These are phyloP conservation scores for Lepisosteus oculatus DNA, from an alignment of 2,113 vertebrate species.

Conservation along the genomic window DNA sequence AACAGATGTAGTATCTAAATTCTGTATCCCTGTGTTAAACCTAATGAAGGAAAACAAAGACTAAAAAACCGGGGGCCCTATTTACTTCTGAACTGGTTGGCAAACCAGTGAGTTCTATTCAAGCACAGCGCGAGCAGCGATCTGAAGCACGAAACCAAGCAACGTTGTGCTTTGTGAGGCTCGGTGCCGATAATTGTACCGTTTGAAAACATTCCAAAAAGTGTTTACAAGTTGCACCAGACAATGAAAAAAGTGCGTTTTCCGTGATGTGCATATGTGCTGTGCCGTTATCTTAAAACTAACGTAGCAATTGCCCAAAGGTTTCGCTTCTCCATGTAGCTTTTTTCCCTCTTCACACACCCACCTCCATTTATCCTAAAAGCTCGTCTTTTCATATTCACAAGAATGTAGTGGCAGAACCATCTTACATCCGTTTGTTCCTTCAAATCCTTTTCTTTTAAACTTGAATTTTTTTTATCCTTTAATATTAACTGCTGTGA, in stretches of 20 bases:
- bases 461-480: slow-evolving; percentile 61
- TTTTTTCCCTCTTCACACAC: not conserved
- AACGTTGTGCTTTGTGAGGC: not conserved
- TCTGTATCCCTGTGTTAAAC: too few relatives aligned
- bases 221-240: slow-evolving; percentile 55
- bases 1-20: too few relatives aligned
- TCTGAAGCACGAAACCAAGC: too few relatives aligned
- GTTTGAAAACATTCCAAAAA: slow-evolving; percentile 42
- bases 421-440: slow-evolving; percentile 11
- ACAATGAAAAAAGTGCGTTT: slow-evolving; percentile 39
- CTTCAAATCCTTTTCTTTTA: slow-evolving; percentile 62
- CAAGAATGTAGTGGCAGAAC: slow-evolving; percentile 11
- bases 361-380: not conserved
- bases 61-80: too few relatives aligned
- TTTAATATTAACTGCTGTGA: slow-evolving; percentile 59
- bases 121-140: too few relatives aligned
- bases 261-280: slow-evolving; percentile 7
- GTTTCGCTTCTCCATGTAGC: not conserved
- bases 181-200: slow-evolving; percentile 8
- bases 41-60: too few relatives aligned
- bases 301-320: not conserved
- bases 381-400: slow-evolving; percentile 20
- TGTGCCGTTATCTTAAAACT: not conserved
- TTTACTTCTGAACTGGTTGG: too few relatives aligned
- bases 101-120: too few relatives aligned